Conservation (phyloP, 2,113 vertebrate genomes). For the Lates calcarifer region DNA sequence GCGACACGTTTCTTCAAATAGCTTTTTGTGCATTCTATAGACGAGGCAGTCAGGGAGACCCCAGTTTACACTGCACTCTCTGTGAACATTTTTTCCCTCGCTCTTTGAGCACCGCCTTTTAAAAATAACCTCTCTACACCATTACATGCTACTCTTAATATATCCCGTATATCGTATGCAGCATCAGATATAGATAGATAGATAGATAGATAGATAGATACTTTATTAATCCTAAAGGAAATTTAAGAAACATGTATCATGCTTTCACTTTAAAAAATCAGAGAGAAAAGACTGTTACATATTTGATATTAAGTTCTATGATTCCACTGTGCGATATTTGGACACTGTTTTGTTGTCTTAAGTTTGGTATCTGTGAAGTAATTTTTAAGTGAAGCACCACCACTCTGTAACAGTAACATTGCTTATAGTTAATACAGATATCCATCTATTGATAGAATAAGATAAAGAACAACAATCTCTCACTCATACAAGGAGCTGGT, state of each 20-base stretch:
- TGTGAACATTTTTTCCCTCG: slow-evolving; percentile 15
- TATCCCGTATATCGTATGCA: too few species aligned
- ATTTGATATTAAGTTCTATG: slow-evolving; percentile 13
- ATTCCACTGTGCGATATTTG: slow-evolving; percentile 18
- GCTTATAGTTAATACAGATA: not conserved
- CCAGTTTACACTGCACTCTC: slow-evolving; percentile 22
- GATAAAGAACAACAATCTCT: not conserved
- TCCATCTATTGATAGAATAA: not conserved
- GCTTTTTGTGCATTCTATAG: slow-evolving; percentile 34
- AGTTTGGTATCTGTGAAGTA: not conserved
- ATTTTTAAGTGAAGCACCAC: not conserved
- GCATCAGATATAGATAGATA: too few species aligned
- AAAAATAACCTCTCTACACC: slow-evolving; percentile 22
- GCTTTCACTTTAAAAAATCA: not conserved
- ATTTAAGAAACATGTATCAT: too few species aligned
- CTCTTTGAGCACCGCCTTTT: slow-evolving; percentile 30
- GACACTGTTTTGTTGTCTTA: slow-evolving; percentile 24
- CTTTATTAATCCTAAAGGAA: too few species aligned
- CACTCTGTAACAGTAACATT: not conserved
- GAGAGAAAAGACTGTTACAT: slow-evolving; percentile 1
- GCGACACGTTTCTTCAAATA: slow-evolving; percentile 39
- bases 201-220: too few species aligned
- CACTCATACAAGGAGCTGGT: not conserved
- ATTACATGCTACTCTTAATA: slow-evolving; percentile 29
- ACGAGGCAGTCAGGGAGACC: slow-evolving; percentile 18